Conservation (phyloP, 2,797 vertebrate genomes). For the Neomorphus geoffroyi region DNA sequence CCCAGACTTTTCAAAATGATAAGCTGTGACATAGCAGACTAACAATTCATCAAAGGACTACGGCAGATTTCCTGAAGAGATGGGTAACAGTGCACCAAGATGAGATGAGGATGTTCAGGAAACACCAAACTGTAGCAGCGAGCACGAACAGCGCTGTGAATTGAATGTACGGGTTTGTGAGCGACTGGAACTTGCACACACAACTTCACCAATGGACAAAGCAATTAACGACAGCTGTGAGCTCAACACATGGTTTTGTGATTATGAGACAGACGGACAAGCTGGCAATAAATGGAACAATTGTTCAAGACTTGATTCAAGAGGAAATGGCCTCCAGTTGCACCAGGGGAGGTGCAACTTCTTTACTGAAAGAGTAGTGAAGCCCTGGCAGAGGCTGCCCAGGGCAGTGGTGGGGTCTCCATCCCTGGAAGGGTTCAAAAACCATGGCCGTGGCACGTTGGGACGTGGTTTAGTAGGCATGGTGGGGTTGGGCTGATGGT, state of each 20-base stretch:
- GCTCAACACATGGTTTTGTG: neutral
- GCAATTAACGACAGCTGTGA: neutral
- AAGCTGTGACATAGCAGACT: neutral
- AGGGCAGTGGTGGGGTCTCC: no score
- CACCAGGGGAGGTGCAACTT: no score
- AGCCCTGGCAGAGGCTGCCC: no score
- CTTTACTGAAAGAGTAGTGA: no score
- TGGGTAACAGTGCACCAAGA: neutral
- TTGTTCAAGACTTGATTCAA: neutral
- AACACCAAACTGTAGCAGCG: neutral
- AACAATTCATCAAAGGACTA: neutral
- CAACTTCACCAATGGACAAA: neutral
- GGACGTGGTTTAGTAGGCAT: no score
- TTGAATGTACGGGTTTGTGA: neutral
- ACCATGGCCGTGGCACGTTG: no score
- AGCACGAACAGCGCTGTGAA: neutral
- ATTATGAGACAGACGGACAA: neutral
- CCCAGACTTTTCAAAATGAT: neutral
- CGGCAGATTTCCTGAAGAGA: neutral
- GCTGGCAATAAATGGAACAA: neutral
- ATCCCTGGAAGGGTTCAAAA: no score
- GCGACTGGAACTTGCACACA: neutral
- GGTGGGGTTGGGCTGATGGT: no score
- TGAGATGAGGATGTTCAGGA: neutral
- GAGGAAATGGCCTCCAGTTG: no score